Percentiles rank a stretch among this genome's conserved stretches.
Evolutionary conservation across 1,140 invertebrate genomes (phyloP).

Genomic region (Procambarus clarkii): DNA sequence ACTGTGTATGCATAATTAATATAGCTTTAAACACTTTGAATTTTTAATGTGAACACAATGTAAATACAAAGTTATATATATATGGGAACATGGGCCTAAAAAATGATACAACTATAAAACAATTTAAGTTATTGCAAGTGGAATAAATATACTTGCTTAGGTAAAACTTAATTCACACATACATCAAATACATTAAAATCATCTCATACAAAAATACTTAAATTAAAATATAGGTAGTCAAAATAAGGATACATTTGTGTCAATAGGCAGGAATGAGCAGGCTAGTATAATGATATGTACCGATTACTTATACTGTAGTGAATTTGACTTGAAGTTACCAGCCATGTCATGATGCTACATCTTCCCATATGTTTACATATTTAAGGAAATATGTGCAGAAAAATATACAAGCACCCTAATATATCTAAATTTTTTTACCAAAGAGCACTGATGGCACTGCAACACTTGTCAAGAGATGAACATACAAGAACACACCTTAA

Average conservation of each 20-base stretch:
- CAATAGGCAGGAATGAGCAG: background rate
- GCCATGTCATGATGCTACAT: background rate
- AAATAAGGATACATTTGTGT: background rate
- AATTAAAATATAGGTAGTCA: background rate
- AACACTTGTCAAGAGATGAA: constrained; percentile 11
- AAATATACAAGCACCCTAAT: background rate
- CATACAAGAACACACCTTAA: background rate
- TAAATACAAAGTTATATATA: too few relatives aligned
- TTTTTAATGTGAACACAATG: too few relatives aligned
- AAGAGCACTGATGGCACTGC: constrained; percentile 36
- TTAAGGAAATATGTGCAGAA: background rate
- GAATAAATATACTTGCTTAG: too few relatives aligned
- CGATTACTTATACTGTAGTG: background rate
- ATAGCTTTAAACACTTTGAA: too few relatives aligned
- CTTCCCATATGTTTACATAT: background rate
- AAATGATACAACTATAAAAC: too few relatives aligned
- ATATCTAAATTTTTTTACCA: background rate
- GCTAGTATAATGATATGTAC: background rate
- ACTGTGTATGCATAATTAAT: too few relatives aligned
- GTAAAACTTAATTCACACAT: background rate
- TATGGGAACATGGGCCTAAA: too few relatives aligned
- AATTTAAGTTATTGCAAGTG: too few relatives aligned
- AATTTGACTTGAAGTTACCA: background rate
- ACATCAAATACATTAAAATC: background rate
- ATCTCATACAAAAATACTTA: background rate